These are phyloP conservation scores for Oscarella lobularis DNA, from an alignment of 37 sponge, comb jelly and placozoan species.

Conservation along the genomic window DNA sequence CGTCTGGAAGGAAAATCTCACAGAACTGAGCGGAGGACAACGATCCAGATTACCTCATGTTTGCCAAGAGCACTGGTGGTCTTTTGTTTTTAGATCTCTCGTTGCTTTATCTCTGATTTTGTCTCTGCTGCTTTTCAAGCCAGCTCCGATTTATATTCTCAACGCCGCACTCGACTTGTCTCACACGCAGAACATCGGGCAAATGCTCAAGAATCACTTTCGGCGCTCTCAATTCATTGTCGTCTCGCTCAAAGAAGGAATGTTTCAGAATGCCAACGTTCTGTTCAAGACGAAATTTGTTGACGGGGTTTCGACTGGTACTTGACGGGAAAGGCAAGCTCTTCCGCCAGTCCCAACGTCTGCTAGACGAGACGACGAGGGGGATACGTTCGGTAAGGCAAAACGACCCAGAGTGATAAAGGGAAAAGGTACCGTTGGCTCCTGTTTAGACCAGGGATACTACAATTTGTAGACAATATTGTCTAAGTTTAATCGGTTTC, in stretches of 20 bases:
- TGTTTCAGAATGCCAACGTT: slow-evolving; percentile 98
- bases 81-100: slow-evolving; percentile 77
- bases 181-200: slow-evolving; percentile 98
- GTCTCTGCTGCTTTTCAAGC: slow-evolving; percentile 96
- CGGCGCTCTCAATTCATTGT: slow-evolving; percentile 93
- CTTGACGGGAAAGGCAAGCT: no score
- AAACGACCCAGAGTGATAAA: no score
- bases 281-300: slow-evolving; percentile 97
- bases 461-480: no score
- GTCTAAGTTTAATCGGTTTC: no score
- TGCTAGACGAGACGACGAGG: no score
- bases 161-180: slow-evolving; percentile 97
- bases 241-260: slow-evolving; percentile 96
- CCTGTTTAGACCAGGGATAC: no score
- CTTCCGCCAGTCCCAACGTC: no score
- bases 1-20: slow-evolving; percentile 93
- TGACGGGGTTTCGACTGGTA: slow-evolving; percentile 93
- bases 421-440: no score
- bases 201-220: slow-evolving; percentile 92
- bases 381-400: no score
- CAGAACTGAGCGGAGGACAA: slow-evolving; percentile 94
- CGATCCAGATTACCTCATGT: slow-evolving; percentile 37
- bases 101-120: slow-evolving; percentile 96
- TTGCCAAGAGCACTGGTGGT: no score
- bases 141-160: slow-evolving; percentile 98